Percentiles rank a stretch among this genome's conserved stretches.
Conservation (phyloP, 53 echinoderm and acorn worm genomes). For the Actinopyga echinites region DNA sequence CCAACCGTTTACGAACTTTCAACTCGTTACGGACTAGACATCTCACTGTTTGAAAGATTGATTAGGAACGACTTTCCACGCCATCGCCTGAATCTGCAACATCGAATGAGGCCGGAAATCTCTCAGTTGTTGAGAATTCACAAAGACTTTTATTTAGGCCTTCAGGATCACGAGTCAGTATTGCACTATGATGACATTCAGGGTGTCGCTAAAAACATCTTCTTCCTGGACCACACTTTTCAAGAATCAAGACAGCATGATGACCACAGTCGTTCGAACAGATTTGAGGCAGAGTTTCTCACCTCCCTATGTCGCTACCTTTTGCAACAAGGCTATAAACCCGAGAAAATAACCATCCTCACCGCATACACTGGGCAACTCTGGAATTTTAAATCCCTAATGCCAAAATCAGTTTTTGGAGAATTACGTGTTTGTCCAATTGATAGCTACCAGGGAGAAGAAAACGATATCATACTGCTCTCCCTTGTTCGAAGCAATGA, state of each 20-base stretch:
- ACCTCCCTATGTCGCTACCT: conserved; percentile 69
- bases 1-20: conserved; percentile 83
- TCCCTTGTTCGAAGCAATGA: conserved; percentile 76
- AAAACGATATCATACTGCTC: conserved; percentile 83
- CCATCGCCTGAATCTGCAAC: conserved; percentile 62
- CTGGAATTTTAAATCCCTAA: conserved; percentile 53
- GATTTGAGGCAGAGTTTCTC: conserved; percentile 75
- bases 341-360: conserved; percentile 73
- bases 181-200: conserved; percentile 51
- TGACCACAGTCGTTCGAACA: conserved; percentile 66
- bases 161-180: conserved; percentile 69
- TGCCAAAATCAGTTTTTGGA: conserved; percentile 43
- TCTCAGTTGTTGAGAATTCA: conserved; percentile 64
- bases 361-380: conserved; percentile 73
- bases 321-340: conserved; percentile 72
- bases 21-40: conserved; percentile 67
- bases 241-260: conserved; percentile 55
- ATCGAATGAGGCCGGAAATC: conserved; percentile 92
- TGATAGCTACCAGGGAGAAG: conserved; percentile 82
- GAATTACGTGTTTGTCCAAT: conserved; percentile 61
- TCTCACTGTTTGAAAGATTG: conserved; percentile 86
- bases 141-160: conserved; percentile 60
- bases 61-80: conserved; percentile 63
- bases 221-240: conserved; percentile 53
- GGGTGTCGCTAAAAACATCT: conserved; percentile 59